These are phyloP conservation scores for Capreolus pygargus DNA, from an alignment of 2,113 vertebrate genomes.

Conservation along the genomic window DNA sequence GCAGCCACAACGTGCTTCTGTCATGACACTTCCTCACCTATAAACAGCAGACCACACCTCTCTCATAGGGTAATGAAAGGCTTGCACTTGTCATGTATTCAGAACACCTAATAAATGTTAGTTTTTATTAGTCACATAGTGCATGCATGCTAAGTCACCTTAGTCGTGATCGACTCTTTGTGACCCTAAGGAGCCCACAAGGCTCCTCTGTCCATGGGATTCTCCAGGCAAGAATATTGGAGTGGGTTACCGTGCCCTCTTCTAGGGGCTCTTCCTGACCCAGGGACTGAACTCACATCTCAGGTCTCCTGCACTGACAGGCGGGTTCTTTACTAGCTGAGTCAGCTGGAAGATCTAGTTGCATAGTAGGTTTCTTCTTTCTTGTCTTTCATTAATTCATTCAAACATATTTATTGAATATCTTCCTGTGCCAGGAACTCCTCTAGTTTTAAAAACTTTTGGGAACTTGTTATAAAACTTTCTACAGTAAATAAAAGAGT, in stretches of 20 bases:
- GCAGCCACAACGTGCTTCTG: too few relatives aligned
- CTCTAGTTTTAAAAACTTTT: not conserved
- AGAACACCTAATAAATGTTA: not conserved
- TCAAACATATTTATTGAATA: not conserved
- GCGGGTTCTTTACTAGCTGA: not conserved
- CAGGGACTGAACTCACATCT: not conserved
- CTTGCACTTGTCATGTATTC: not conserved
- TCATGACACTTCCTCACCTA: not conserved
- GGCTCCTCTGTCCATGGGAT: not conserved
- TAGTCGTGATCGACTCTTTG: not conserved
- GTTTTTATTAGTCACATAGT: not conserved
- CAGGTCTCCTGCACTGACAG: not conserved
- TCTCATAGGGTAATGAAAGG: not conserved
- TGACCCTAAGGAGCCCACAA: rapidly evolving
- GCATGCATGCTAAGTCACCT: not conserved
- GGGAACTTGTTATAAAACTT: not conserved
- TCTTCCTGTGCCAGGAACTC: not conserved
- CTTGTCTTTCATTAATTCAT: not conserved
- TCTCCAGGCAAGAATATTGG: not conserved
- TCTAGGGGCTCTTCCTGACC: not conserved
- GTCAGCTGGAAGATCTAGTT: not conserved
- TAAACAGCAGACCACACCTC: not conserved
- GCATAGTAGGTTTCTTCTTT: not conserved
- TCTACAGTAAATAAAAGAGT: not conserved
- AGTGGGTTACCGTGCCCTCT: not conserved